Conservation (phyloP, 2,888 invertebrate species). For the Drosophila cracens region DNA sequence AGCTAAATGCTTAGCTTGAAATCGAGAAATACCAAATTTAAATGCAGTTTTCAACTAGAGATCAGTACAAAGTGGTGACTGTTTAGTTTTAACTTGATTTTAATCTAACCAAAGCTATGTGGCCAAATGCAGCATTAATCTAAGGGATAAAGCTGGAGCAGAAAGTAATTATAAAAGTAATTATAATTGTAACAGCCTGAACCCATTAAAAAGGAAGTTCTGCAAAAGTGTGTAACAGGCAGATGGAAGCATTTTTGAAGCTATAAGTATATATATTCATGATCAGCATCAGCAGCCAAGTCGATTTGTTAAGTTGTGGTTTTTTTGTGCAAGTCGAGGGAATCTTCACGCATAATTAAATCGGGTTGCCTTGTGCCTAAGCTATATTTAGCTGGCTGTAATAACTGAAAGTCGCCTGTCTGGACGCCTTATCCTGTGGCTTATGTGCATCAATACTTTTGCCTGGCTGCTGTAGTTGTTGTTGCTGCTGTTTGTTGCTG, state of each 20-base stretch:
- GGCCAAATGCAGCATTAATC: not conserved
- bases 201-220: not conserved
- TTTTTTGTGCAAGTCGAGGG: not conserved
- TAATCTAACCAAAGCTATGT: not conserved
- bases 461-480: not conserved
- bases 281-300: not conserved
- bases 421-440: conserved; percentile 37
- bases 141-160: not conserved
- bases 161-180: not conserved
- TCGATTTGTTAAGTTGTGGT: not conserved
- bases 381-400: conserved; percentile 23
- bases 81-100: not conserved
- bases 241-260: too few relatives aligned
- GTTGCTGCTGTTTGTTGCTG: not conserved
- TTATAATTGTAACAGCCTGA: not conserved
- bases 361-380: not conserved
- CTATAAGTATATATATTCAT: not conserved
- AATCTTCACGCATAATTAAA: not conserved
- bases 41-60: too few relatives aligned
- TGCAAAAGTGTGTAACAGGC: not conserved
- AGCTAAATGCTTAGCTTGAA: not conserved
- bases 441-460: conserved; percentile 30
- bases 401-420: conserved; percentile 21
- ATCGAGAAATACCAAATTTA: not conserved
- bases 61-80: not conserved